These are phyloP conservation scores for Aphelocoma californica DNA, from an alignment of 2,797 vertebrate genomes.

Conservation along the genomic window DNA sequence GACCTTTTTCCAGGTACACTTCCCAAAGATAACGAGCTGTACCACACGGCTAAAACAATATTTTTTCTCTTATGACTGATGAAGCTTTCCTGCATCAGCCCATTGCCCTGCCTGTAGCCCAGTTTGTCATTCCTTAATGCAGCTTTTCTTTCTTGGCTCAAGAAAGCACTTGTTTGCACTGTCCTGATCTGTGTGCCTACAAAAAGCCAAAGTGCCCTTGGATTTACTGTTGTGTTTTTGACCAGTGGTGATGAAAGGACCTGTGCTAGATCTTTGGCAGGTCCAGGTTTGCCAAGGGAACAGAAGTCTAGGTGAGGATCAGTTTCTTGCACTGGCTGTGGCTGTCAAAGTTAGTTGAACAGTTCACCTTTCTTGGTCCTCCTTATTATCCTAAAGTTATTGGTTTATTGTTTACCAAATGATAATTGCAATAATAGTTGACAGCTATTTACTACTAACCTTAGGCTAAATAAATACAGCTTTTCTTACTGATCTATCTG, in stretches of 20 bases:
- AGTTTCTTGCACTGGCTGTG: background rate
- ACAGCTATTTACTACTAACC: background rate
- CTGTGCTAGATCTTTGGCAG: background rate
- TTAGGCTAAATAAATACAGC: background rate
- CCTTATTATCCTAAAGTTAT: background rate
- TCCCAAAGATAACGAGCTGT: background rate
- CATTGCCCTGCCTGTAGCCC: accelerated
- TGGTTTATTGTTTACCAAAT: background rate
- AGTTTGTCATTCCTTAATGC: background rate
- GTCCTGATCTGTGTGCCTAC: background rate
- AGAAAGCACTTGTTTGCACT: background rate
- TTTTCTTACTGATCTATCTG: background rate
- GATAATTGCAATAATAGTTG: background rate
- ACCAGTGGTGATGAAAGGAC: background rate
- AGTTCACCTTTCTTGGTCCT: background rate
- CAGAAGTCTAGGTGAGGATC: background rate
- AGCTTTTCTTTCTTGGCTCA: background rate
- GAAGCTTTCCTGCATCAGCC: background rate
- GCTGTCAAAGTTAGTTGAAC: background rate
- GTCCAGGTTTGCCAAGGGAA: background rate
- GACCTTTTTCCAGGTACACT: background rate
- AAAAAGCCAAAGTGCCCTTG: background rate
- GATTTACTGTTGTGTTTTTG: background rate
- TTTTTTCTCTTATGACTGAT: background rate
- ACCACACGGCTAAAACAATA: accelerated